Base-by-base conservation (phyloP, 2,888 invertebrate species). In the Tenthredo mesomela region DNA sequence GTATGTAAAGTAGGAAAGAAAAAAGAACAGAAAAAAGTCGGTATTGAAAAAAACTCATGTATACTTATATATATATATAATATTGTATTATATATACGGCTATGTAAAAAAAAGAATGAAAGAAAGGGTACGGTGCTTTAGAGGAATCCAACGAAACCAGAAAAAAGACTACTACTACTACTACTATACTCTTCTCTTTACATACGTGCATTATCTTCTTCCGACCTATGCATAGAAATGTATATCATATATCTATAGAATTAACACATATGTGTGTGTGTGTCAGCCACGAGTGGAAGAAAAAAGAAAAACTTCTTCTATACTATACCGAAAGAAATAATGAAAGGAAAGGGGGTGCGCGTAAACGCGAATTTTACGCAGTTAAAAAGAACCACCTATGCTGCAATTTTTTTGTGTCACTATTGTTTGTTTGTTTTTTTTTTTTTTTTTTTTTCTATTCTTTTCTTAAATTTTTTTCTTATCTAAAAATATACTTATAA, bases 31-130 rank as follows among this genome's bases (percentile, higher is more conserved):
- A 54, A 18, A n/a, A n/a, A 54, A 54, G 54, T 54, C 18, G 54
- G 54, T 54, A 54, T 54, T 54, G 54, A 54, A 54, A 54, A n/a
- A 54, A 54, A n/a, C 54, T 54, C n/a, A n/a, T 54, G 54, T 54
- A n/a, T 7, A n/a, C 5, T 15, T 54, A 18, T 50, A 18, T 50
- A 18, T 33, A 33, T 33, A 33, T 33, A 33, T 33, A 2, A 33
- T 33, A 4, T n/a, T n/a, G n/a, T n/a, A n/a, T n/a, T 50, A n/a
- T n/a, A 50, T 50, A n/a, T 10, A 61, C 25, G 61, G 61, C 61
- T 25, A 61, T 61, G 9, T 61, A 25, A 61, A 61, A 12, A 12
- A 29, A 61, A 12, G 10, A 61, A 61, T 61, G 61, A 21, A 12
- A 61, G 25, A 61, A 61, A 61, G 25, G 54, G 54, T n/a, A 54